Conservation (phyloP, 2,797 vertebrate species). For the Acrocephalus scirpaceus region DNA sequence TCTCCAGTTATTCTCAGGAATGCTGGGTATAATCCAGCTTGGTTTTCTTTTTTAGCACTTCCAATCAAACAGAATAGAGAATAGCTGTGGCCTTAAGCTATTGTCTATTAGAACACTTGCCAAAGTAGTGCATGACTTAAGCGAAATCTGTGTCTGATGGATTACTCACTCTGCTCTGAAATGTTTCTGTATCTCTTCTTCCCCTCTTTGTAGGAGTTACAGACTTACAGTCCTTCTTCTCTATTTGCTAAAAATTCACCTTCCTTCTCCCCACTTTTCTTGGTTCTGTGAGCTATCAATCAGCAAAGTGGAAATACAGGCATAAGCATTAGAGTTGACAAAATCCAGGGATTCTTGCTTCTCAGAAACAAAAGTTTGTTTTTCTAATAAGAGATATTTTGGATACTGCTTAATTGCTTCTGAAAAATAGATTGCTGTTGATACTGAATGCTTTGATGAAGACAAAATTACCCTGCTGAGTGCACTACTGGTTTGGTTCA, state of each 20-base stretch:
- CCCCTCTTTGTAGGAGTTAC: not conserved
- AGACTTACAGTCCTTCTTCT: not conserved
- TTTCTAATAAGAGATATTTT: not conserved
- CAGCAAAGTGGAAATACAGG: not conserved
- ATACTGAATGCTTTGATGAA: not conserved
- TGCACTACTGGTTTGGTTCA: not conserved
- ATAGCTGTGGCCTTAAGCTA: not conserved
- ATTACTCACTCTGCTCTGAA: not conserved
- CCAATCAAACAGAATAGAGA: slow-evolving; percentile 29
- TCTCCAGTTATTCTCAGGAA: not conserved
- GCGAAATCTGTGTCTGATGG: not conserved
- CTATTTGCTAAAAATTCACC: not conserved
- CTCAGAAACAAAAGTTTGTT: not conserved
- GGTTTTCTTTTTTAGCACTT: not conserved
- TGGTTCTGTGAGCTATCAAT: not conserved
- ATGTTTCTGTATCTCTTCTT: not conserved
- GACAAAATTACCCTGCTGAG: not conserved
- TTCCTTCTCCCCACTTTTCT: not conserved
- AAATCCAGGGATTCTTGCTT: not conserved
- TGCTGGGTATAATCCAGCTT: not conserved
- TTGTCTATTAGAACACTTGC: not conserved
- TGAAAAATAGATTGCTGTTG: not conserved
- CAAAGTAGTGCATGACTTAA: not conserved
- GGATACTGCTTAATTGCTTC: not conserved
- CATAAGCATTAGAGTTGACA: not conserved